phyloP scores from a whole-genome alignment of 2,888 invertebrate species.

The Ecdyonurus torrentis region DNA sequence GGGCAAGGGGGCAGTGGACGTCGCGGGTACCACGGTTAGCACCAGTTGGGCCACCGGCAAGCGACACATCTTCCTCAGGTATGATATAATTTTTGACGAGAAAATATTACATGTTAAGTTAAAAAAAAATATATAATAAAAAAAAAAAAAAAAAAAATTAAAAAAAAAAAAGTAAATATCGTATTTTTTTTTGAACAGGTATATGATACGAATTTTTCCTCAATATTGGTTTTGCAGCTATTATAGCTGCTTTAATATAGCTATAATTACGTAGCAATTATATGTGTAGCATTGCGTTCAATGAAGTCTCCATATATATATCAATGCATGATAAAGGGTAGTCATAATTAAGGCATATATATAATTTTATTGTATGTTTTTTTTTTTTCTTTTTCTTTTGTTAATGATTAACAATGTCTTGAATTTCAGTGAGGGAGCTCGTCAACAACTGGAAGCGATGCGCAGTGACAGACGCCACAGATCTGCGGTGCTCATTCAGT shows the following conservation, averaged over 20 bases:
- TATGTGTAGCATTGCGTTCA: too few species aligned
- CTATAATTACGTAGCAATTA: too few species aligned
- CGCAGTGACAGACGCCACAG: slow-evolving; percentile 57
- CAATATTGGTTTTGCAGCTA: too few species aligned
- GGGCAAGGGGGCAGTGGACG: slow-evolving; percentile 23
- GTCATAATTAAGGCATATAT: too few species aligned
- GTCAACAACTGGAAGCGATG: slow-evolving; percentile 74
- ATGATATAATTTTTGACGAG: background rate
- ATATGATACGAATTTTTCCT: too few species aligned
- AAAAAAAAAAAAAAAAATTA: background rate
- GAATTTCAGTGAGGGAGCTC: slow-evolving; percentile 61
- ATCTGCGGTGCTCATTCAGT: slow-evolving; percentile 68
- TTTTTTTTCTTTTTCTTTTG: too few species aligned
- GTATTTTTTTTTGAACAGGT: too few species aligned
- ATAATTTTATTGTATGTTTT: too few species aligned
- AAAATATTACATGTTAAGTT: background rate
- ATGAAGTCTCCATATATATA: too few species aligned
- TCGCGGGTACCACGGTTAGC: slow-evolving; percentile 32
- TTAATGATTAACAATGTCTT: background rate
- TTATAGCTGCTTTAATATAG: too few species aligned
- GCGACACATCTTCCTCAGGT: slow-evolving; percentile 73
- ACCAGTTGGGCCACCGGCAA: slow-evolving; percentile 84
- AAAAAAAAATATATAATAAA: background rate
- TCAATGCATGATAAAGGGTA: too few species aligned
- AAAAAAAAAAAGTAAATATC: too few species aligned